These are phyloP conservation scores for Exaiptasia diaphana DNA, from an alignment of 64 coral and sea anemone genomes.

Conservation along the genomic window DNA sequence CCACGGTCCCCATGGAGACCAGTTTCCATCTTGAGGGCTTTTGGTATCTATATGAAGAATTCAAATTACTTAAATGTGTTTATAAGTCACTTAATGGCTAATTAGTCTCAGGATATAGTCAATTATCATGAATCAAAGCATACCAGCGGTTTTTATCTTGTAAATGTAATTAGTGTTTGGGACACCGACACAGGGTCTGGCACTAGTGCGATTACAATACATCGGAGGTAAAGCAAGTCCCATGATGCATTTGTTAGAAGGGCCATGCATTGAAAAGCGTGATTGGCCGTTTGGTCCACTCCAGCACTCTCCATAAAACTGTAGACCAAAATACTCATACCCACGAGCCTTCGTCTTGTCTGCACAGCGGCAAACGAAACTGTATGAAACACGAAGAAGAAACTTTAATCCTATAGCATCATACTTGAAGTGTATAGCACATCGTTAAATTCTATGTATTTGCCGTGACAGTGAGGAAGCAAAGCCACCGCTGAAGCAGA, in stretches of 20 bases:
- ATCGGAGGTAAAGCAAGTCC: background rate
- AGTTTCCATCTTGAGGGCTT: background rate
- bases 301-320: constrained; percentile 67
- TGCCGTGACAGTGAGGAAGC: no score
- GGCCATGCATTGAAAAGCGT: constrained; percentile 18
- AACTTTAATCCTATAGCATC: no score
- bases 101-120: background rate
- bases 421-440: no score
- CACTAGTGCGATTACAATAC: background rate
- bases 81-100: background rate
- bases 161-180: background rate
- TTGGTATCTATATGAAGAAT: background rate
- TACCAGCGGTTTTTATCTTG: background rate
- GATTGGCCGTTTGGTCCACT: background rate
- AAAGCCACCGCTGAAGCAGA: no score
- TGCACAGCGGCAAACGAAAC: constrained; percentile 53
- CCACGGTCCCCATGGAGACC: constrained; percentile 10
- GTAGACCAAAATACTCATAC: constrained; percentile 39
- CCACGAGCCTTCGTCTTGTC: background rate
- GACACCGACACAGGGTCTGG: background rate
- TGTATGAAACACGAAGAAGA: background rate
- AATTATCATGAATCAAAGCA: no score
- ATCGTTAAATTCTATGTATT: no score
- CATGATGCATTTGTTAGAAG: constrained; percentile 44
- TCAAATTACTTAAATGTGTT: background rate